These are phyloP conservation scores for Teleogryllus oceanicus DNA, from an alignment of 2,888 invertebrate genomes.

Conservation along the genomic window DNA sequence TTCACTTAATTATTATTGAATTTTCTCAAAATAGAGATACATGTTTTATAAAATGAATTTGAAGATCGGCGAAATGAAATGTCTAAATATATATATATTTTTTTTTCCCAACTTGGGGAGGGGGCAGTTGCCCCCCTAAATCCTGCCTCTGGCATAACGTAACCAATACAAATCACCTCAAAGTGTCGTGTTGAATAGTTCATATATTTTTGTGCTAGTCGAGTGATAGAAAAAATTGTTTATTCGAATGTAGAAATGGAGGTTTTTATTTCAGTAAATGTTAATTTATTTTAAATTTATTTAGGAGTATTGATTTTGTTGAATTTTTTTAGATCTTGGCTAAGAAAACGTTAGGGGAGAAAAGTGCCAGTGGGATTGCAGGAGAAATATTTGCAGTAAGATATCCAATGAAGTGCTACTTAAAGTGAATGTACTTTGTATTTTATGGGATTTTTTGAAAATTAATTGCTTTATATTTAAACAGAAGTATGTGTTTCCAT, in stretches of 20 bases:
- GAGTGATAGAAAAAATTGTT: no score
- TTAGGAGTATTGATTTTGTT: background rate
- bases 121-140: no score
- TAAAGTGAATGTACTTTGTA: constrained; percentile 26
- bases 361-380: constrained; percentile 68
- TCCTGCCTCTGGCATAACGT: no score
- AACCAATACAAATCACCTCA: no score
- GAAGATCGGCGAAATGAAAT: no score
- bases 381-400: constrained; percentile 38
- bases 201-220: no score
- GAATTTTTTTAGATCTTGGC: constrained; percentile 61
- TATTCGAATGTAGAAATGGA: background rate
- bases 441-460: constrained; percentile 18
- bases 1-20: no score
- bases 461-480: constrained; percentile 39
- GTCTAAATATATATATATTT: no score
- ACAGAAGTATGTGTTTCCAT: constrained; percentile 74
- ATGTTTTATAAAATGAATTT: no score
- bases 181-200: no score
- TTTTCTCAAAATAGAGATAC: no score
- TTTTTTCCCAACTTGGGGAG: no score
- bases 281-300: background rate
- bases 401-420: constrained; percentile 25
- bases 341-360: constrained; percentile 65
- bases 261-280: background rate